Evolutionary conservation across 2,797 vertebrate species (phyloP), one percentile per base, ranked within the genome.

Genomic region (Artibeus lituratus): DNA sequence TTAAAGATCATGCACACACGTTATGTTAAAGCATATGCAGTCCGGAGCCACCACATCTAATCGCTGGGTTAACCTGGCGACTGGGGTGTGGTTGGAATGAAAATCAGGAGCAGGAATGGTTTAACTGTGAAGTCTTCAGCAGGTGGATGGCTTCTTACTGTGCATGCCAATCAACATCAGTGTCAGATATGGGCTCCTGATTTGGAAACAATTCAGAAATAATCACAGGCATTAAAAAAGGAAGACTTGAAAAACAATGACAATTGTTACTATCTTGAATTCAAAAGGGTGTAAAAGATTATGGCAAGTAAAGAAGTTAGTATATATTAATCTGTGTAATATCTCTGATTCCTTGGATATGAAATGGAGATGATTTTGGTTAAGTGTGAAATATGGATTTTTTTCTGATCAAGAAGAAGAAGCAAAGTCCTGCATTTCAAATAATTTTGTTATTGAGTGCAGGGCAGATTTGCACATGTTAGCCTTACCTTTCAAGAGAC

Each of bases 401-500:
- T 92, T 94, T 98, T 98, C 98, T 97, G 98, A 98, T 98, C 97
- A 97, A 97, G 97, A 96, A 97, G 98, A 98, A 96, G 96, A 98
- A 98, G 97, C 97, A 93, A 98, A 98, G 94, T 97, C 81, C 97
- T 97, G 94, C 94, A 97, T 98, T 98, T 98, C 84, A 93, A 98
- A 97, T 97, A 96, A 97, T 90, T 98, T 98, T 98, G 97, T 98
- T 98, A 98, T 72, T 92, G 91, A 96, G 97, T 98, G 96, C 98
- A 99, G 99, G 99, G 95, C 98, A 98, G 97, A 98, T 98, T 98
- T 98, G 97, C 98, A 97, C 98, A 98, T 98, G 98, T 98, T 97
- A 94, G 89, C 98, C 99, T 99, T 99, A 99, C 99, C 99, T 99
- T 99, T 99, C 98, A 98, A 98, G 98, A 99, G 98, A 99, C 98